These are phyloP conservation scores for Meganola albula DNA, from an alignment of 2,888 invertebrate species.

Conservation along the genomic window DNA sequence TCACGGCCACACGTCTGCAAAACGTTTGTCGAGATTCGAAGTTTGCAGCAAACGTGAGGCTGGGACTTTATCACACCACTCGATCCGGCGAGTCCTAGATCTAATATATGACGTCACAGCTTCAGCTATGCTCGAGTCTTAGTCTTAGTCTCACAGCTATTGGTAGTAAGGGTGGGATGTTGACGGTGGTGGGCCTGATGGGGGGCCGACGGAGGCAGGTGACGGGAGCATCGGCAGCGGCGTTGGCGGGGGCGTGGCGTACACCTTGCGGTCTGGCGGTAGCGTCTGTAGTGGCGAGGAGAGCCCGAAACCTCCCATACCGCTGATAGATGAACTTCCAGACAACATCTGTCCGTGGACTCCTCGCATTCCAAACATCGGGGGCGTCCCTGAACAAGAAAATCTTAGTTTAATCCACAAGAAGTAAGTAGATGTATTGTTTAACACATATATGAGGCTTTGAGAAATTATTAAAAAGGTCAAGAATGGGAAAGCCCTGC, in stretches of 20 bases:
- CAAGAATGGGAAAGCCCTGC: too few species aligned
- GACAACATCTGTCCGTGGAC: constrained; percentile 67
- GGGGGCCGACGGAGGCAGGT: constrained; percentile 58
- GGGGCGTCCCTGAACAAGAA: constrained; percentile 45
- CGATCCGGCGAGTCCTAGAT: too few species aligned
- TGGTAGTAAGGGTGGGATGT: constrained; percentile 58
- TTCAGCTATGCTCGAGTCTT: not conserved
- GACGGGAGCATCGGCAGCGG: constrained; percentile 73
- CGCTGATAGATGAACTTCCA: constrained; percentile 48
- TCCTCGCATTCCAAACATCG: constrained; percentile 65
- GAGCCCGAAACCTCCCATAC: constrained; percentile 56
- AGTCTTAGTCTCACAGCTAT: constrained; percentile 6
- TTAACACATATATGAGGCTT: too few species aligned
- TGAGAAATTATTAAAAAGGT: too few species aligned
- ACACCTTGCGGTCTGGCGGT: constrained; percentile 79
- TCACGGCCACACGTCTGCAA: too few species aligned
- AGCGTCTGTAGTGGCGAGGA: constrained; percentile 59
- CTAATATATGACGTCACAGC: not conserved
- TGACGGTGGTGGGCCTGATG: constrained; percentile 51
- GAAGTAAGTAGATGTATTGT: too few species aligned
- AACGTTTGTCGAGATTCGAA: too few species aligned
- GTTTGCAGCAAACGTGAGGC: too few species aligned
- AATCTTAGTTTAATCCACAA: constrained; percentile 1
- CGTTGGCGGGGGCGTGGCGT: constrained; percentile 73
- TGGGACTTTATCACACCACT: too few species aligned